These are phyloP conservation scores for Corynorhinus townsendii DNA, from an alignment of 2,113 vertebrate species.

Conservation along the genomic window DNA sequence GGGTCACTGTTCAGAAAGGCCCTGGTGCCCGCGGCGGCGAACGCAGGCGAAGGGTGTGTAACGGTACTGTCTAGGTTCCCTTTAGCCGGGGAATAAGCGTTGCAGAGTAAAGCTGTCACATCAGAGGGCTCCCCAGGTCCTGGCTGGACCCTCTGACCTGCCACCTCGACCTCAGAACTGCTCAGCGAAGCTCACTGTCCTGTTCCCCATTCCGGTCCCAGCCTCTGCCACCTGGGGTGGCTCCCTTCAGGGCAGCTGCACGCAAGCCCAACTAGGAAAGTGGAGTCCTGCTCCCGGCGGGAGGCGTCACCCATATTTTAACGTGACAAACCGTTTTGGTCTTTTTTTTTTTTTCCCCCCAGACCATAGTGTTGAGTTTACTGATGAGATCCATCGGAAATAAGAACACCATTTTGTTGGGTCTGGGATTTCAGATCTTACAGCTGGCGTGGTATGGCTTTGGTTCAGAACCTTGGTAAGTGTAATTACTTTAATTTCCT, in stretches of 20 bases:
- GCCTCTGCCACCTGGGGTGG: too few relatives aligned
- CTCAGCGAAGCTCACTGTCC: too few relatives aligned
- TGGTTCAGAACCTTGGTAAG: constrained; percentile 90
- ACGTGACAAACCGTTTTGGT: not conserved
- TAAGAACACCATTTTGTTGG: constrained; percentile 91
- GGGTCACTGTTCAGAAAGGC: too few relatives aligned
- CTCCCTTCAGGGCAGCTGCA: not conserved
- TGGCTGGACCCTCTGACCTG: not conserved
- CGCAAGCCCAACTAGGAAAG: not conserved
- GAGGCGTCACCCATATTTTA: not conserved
- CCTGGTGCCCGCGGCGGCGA: not conserved
- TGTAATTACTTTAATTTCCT: not conserved
- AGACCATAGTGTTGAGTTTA: constrained; percentile 91
- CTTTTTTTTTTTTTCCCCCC: constrained; percentile 13
- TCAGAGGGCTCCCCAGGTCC: not conserved
- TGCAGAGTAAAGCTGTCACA: not conserved
- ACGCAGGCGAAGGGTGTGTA: not conserved
- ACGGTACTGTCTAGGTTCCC: not conserved
- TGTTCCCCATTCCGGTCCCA: too few relatives aligned
- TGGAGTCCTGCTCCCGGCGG: too few relatives aligned
- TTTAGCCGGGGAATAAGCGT: not conserved
- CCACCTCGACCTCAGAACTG: not conserved
- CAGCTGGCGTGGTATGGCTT: constrained; percentile 92
- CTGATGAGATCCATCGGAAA: constrained; percentile 93
- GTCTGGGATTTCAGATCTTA: constrained; percentile 90